These are phyloP conservation scores for Prolemur simus DNA, from an alignment of 2,113 vertebrate genomes.

Conservation along the genomic window DNA sequence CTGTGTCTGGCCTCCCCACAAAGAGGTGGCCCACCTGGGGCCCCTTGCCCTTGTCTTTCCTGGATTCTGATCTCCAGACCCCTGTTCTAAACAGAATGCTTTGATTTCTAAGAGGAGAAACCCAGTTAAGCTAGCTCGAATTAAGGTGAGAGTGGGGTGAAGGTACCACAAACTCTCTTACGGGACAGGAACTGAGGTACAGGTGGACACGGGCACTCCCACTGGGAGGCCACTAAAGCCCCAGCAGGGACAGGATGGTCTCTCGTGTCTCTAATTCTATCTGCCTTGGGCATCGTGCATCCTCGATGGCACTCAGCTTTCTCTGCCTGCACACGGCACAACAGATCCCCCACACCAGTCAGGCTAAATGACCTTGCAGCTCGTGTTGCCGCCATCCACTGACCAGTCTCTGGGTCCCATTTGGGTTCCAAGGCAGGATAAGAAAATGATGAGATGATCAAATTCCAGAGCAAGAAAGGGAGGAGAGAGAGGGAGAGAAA, in stretches of 20 bases:
- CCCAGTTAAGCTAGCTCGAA: background rate
- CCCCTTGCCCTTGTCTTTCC: background rate
- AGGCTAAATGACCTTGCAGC: background rate
- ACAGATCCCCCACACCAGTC: background rate
- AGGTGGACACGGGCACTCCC: accelerated
- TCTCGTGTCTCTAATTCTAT: background rate
- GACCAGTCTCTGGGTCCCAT: background rate
- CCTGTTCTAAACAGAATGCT: background rate
- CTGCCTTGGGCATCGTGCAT: background rate
- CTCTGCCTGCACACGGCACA: background rate
- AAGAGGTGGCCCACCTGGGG: background rate
- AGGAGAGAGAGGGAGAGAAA: background rate
- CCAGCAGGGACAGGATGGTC: too few relatives aligned
- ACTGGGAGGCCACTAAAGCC: background rate
- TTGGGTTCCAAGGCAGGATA: background rate
- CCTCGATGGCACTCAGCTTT: background rate
- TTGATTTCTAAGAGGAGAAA: background rate
- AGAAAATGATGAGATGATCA: background rate
- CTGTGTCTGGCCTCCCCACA: background rate
- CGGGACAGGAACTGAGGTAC: background rate
- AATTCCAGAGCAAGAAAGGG: background rate
- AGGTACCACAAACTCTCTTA: background rate
- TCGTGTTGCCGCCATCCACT: background rate
- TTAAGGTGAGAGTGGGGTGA: background rate
- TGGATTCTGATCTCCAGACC: background rate